Conservation (phyloP, 2,113 vertebrate genomes). For the Hassar affinis region DNA sequence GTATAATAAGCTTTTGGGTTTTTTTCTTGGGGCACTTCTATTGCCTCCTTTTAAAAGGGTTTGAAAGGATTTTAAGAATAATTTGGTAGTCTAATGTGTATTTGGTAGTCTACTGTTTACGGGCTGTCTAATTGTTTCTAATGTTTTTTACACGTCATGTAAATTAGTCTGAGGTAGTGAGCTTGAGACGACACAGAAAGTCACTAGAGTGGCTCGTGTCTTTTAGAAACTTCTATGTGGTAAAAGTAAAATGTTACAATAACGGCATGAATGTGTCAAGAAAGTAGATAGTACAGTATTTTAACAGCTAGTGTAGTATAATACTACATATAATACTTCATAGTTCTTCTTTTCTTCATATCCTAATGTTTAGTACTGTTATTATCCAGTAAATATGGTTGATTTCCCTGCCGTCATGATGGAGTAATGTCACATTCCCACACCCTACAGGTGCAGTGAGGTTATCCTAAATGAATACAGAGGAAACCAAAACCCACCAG, state of each 20-base stretch:
- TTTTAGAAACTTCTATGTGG: background rate
- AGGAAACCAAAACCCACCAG: background rate
- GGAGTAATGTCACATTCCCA: background rate
- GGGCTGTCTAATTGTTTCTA: background rate
- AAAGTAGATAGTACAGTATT: background rate
- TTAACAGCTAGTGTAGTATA: background rate
- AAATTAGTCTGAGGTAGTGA: background rate
- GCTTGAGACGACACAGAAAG: background rate
- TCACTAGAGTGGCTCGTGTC: background rate
- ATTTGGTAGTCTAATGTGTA: background rate
- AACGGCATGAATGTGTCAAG: background rate
- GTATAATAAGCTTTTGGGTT: background rate
- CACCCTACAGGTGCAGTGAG: background rate
- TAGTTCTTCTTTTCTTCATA: background rate
- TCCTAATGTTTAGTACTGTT: background rate
- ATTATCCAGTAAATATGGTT: background rate
- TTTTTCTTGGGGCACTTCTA: background rate
- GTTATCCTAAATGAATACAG: background rate
- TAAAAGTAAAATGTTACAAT: background rate
- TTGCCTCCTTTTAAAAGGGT: background rate
- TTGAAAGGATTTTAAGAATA: background rate
- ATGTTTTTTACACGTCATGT: background rate
- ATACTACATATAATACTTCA: no score
- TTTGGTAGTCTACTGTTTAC: no score
- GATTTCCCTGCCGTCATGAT: background rate